Evolutionary conservation across 2,888 invertebrate genomes (phyloP).

Genomic region (Coleophora deauratella): DNA sequence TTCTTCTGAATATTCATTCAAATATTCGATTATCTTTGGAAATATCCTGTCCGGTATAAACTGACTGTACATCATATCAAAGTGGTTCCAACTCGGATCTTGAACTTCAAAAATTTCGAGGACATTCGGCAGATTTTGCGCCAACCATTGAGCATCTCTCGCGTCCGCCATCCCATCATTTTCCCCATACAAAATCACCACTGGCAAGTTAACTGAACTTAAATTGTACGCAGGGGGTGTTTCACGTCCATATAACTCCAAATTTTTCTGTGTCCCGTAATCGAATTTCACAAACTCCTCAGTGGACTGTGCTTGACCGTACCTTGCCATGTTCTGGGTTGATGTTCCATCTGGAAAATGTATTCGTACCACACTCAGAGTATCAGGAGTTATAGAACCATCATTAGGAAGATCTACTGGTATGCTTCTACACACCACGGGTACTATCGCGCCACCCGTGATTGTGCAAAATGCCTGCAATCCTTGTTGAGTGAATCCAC

Average conservation of each 20-base stretch:
- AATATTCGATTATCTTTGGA: too few relatives aligned
- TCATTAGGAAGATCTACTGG: too few relatives aligned
- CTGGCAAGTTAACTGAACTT: slow-evolving; percentile 33
- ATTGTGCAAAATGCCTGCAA: too few relatives aligned
- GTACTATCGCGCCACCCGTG: too few relatives aligned
- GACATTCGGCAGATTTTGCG: slow-evolving; percentile 68
- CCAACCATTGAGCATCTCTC: slow-evolving; percentile 69
- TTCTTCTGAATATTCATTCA: too few relatives aligned
- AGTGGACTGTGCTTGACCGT: slow-evolving; percentile 36
- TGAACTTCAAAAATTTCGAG: slow-evolving; percentile 69
- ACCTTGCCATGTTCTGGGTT: slow-evolving; percentile 38
- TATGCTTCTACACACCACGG: too few relatives aligned
- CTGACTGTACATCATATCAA: slow-evolving; percentile 35
- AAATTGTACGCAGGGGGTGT: slow-evolving; percentile 39
- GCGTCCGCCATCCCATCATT: slow-evolving; percentile 75
- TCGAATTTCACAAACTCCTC: slow-evolving; percentile 42
- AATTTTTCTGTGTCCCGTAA: slow-evolving; percentile 36
- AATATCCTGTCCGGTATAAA: too few relatives aligned
- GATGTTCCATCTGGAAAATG: slow-evolving; percentile 49
- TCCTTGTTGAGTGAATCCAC: too few relatives aligned
- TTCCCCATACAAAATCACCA: slow-evolving; percentile 39
- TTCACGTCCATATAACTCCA: slow-evolving; percentile 32
- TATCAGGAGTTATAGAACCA: too few relatives aligned
- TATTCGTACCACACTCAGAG: too few relatives aligned
- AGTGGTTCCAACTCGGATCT: slow-evolving; percentile 43